Evolutionary conservation across 2,888 invertebrate species (phyloP).

Genomic region (Rugalucina vietnamica): DNA sequence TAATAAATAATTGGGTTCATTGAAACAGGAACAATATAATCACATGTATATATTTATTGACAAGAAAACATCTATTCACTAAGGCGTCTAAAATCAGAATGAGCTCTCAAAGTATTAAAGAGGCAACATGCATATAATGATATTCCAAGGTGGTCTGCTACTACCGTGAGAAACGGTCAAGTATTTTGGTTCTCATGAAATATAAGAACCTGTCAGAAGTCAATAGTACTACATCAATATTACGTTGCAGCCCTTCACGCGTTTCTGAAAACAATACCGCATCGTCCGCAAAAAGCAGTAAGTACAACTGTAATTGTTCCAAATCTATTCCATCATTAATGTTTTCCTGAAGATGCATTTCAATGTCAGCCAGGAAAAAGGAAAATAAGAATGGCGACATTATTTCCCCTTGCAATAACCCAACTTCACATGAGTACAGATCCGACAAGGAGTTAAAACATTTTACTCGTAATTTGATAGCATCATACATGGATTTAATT

Average conservation of each 20-base stretch:
- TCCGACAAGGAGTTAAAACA: slow-evolving; percentile 24
- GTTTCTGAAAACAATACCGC: slow-evolving; percentile 19
- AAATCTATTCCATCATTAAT: not conserved
- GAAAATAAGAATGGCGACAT: slow-evolving; percentile 28
- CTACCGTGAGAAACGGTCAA: no score
- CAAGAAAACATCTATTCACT: no score
- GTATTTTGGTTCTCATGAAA: no score
- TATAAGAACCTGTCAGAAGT: no score
- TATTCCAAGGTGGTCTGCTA: no score
- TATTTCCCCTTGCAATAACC: slow-evolving; percentile 37
- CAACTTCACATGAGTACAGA: slow-evolving; percentile 22
- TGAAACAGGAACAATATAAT: no score
- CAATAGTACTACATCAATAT: no score
- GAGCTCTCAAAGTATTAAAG: no score
- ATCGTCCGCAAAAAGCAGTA: slow-evolving; percentile 25
- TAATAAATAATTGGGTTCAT: no score
- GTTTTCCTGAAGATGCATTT: slow-evolving; percentile 12
- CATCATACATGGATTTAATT: slow-evolving; percentile 43
- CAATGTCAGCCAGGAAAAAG: slow-evolving; percentile 29
- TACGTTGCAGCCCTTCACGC: slow-evolving; percentile 12
- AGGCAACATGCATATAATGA: no score
- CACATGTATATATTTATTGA: no score
- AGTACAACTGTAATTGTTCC: slow-evolving; percentile 22
- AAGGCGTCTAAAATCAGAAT: no score
- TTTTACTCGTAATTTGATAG: slow-evolving; percentile 42